Percentiles rank a stretch among this genome's conserved stretches.
Evolutionary conservation across 2,888 invertebrate genomes (phyloP).

Genomic region (Biston stratarius): DNA sequence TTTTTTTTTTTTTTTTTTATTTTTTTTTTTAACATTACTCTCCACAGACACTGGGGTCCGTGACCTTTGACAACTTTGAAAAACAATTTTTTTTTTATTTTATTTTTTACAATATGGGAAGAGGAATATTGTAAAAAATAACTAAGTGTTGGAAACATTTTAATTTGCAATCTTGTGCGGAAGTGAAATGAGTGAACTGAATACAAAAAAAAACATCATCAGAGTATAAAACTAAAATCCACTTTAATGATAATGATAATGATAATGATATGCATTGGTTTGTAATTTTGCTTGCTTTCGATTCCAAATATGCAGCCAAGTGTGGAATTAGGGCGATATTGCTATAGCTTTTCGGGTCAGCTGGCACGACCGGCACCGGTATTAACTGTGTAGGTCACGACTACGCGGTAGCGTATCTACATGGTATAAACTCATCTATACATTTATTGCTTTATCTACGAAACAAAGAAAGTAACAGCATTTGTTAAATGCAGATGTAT

Average conservation of each 20-base stretch:
- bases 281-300: slow-evolving; percentile 33
- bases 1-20: too few species aligned
- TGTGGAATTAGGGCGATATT: slow-evolving; percentile 66
- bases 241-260: too few species aligned
- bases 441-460: slow-evolving; percentile 10
- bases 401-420: not conserved
- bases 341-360: slow-evolving; percentile 66
- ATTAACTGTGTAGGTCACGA: slow-evolving; percentile 14
- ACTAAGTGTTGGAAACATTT: too few species aligned
- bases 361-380: slow-evolving; percentile 57
- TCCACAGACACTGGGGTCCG: too few species aligned
- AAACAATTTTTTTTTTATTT: too few species aligned
- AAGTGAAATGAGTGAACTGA: not conserved
- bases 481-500: slow-evolving; percentile 12
- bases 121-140: too few species aligned
- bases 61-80: too few species aligned
- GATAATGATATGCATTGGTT: slow-evolving; percentile 18
- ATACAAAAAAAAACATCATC: not conserved
- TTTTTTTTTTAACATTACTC: too few species aligned
- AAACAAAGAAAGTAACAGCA: slow-evolving; percentile 19
- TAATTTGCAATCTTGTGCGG: too few species aligned
- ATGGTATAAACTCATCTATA: slow-evolving; percentile 7
- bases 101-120: too few species aligned
- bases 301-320: slow-evolving; percentile 58
- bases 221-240: not conserved